These are phyloP conservation scores for Chlorops oryzae DNA, from an alignment of 1,140 invertebrate species.

Conservation along the genomic window DNA sequence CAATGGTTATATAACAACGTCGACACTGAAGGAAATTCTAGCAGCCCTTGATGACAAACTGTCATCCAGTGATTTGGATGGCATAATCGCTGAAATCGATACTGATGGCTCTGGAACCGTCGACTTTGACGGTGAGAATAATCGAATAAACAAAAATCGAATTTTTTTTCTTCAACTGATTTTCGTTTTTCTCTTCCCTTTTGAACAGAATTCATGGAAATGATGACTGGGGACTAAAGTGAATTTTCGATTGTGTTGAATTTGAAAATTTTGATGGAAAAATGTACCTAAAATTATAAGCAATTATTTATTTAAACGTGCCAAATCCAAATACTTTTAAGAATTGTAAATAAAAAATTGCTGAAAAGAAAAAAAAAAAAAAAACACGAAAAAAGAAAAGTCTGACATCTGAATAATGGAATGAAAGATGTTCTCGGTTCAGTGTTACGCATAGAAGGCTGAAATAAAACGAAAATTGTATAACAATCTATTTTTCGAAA, in stretches of 20 bases:
- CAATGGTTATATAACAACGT: conserved; percentile 88
- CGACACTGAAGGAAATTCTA: conserved; percentile 83
- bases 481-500: no score
- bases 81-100: conserved; percentile 90
- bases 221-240: conserved; percentile 68
- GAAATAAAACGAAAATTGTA: no score
- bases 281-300: no score
- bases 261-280: no score
- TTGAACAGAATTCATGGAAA: conserved; percentile 73
- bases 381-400: background rate
- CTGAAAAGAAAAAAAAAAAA: background rate
- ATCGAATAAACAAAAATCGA: background rate
- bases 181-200: conserved; percentile 2
- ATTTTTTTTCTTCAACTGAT: background rate
- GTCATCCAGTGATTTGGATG: conserved; percentile 73
- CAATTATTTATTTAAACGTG: no score
- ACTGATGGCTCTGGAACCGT: conserved; percentile 89
- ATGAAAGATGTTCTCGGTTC: no score
- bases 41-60: conserved; percentile 86
- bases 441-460: no score
- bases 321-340: no score
- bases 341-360: background rate
- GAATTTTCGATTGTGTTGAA: background rate
- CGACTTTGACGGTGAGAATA: conserved; percentile 69
- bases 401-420: background rate